These are phyloP conservation scores for Aplysina aerophoba DNA, from an alignment of 37 sponge, comb jelly and placozoan species.

Conservation along the genomic window DNA sequence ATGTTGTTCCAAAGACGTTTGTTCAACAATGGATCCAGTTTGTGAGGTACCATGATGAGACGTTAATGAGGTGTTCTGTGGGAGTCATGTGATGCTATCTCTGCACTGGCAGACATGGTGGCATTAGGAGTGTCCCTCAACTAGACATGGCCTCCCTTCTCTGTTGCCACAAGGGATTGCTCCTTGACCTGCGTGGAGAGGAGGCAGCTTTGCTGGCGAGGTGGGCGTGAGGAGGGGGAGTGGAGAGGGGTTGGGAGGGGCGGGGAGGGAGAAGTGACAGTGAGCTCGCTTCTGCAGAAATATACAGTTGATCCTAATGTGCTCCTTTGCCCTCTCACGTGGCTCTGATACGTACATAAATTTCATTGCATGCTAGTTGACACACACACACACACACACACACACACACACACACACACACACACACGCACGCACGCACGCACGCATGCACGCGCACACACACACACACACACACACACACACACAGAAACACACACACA, in stretches of 20 bases:
- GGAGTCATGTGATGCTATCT: no score
- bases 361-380: no score
- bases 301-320: no score
- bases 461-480: slow-evolving; percentile 29
- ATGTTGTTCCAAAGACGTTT: not conserved
- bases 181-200: not conserved
- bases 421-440: slow-evolving; percentile 5
- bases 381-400: slow-evolving; percentile 25
- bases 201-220: no score
- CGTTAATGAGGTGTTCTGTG: not conserved
- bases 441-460: not conserved
- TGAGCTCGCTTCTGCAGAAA: no score
- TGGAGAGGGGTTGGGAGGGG: no score
- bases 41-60: not conserved
- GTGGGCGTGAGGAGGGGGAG: no score
- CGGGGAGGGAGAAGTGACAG: no score
- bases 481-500: slow-evolving; percentile 41
- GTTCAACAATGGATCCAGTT: slow-evolving; percentile 16
- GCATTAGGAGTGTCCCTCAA: not conserved
- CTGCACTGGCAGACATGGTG: not conserved
- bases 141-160: not conserved
- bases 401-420: slow-evolving; percentile 33
- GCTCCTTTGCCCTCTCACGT: no score
- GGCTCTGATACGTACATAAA: no score
- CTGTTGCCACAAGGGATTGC: not conserved